A percentile compares a stretch with the other conserved stretches of the same genome.
Evolutionary conservation across 2,113 vertebrate species (phyloP).

Genomic region (Prolemur simus): DNA sequence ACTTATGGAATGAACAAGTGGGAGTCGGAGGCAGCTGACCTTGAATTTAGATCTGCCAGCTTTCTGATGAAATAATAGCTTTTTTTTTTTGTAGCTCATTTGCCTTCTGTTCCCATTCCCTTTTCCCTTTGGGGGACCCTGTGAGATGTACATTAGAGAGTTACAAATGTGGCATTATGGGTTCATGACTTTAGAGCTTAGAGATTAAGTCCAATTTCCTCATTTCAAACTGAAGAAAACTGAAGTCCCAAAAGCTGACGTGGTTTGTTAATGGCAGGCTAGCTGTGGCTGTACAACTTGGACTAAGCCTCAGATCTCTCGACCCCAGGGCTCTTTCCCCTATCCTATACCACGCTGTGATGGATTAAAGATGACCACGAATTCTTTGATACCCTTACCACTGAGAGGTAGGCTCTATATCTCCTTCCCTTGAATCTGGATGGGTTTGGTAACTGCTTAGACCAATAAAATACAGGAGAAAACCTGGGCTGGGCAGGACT

Average conservation of each 20-base stretch:
- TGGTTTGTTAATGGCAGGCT: background rate
- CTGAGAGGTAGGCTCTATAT: background rate
- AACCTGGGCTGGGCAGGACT: background rate
- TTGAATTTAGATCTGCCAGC: background rate
- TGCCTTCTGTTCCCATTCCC: background rate
- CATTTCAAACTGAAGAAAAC: constrained; percentile 40
- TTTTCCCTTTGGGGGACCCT: background rate
- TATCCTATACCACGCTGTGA: background rate
- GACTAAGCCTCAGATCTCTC: background rate
- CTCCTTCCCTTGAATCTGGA: background rate
- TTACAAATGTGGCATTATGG: background rate
- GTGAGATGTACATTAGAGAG: background rate
- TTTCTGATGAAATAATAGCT: constrained; percentile 18
- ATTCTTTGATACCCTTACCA: background rate
- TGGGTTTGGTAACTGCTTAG: background rate
- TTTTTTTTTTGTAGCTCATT: constrained; percentile 23
- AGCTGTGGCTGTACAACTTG: background rate
- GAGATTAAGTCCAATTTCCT: background rate
- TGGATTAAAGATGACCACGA: background rate
- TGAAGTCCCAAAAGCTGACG: background rate
- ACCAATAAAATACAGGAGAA: background rate
- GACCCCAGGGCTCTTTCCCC: background rate
- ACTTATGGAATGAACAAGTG: constrained; percentile 1
- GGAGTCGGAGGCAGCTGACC: background rate
- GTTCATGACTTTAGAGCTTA: constrained; percentile 14